Base-by-base conservation (phyloP, 2,113 vertebrate genomes). In the Hippocampus abdominalis region DNA sequence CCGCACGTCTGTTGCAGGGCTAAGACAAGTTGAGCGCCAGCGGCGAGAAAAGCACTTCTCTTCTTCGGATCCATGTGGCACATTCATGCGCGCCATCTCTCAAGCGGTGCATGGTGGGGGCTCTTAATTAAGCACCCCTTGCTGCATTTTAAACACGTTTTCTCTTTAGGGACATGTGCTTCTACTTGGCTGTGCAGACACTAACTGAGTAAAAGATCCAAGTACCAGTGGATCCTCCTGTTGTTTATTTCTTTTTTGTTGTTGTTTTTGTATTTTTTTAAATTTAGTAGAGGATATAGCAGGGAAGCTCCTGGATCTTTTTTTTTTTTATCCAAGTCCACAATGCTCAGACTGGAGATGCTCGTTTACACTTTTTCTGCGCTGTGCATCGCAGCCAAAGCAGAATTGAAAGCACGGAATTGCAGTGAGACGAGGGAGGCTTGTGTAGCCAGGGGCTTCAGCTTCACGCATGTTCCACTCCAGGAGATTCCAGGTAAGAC, bases 401-500 rank as follows among this genome's bases (percentile, higher is more conserved):
- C 93, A 60, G 94, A 95, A 71, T 85, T 91, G 57, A 94, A 93
- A 82, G 91, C 93, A 42, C 90, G 94, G 83, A 94, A 94, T 89
- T 98, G 96, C 92, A 88, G 92, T 70, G 94, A 94, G 87, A 95
- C 96, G 90, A 91, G 92, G 77, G 94, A 94, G 80, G 94, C 94
- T 66, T 95, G 94, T 71, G 69, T 82, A 23, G 92, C 88, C 65
- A 95, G 92, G 87, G 95, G 96, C 76, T 96, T 96, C 93, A 95
- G 93, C 91, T 89, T 95, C 85, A 79, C 86, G 83, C 92, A 92
- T 84, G 91, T 95, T 72, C 95, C 96, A 72, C 93, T 91, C 46
- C 94, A 95, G 89, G 93, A 96, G 88, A 95, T 95, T 83, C 89
- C 95, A 94, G 96, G 96, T 98, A 94, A 92, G 92, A 59, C n/a